Percentiles rank a stretch among this genome's conserved stretches.
Conservation (phyloP, 2,113 vertebrate species). For the Alces alces region DNA sequence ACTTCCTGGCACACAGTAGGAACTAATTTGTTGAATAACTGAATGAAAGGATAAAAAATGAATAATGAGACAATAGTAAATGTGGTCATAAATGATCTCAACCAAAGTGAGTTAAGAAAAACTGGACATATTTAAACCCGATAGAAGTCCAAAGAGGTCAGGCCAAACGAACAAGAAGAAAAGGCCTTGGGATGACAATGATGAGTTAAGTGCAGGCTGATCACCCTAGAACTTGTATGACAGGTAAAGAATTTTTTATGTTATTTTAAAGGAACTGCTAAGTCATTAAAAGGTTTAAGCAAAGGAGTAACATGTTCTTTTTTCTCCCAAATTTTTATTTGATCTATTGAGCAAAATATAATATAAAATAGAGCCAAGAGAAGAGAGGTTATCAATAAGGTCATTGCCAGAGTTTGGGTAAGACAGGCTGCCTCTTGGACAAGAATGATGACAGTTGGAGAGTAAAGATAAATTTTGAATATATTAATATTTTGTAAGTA, state of each 20-base stretch:
- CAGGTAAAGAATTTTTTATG: not conserved
- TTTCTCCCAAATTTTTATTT: not conserved
- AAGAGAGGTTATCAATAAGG: not conserved
- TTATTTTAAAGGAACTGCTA: not conserved
- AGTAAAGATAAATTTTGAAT: not conserved
- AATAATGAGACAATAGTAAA: not conserved
- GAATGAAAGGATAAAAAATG: not conserved
- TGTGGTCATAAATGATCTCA: not conserved
- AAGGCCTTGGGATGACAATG: too few species aligned
- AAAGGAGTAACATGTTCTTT: not conserved
- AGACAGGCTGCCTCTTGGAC: not conserved
- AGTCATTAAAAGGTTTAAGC: not conserved
- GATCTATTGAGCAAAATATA: not conserved
- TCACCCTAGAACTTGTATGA: not conserved
- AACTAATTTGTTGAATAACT: not conserved
- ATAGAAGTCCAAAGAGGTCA: not conserved
- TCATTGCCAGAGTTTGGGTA: not conserved
- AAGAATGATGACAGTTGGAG: not conserved
- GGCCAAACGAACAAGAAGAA: not conserved
- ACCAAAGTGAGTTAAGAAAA: not conserved
- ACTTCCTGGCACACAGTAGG: not conserved
- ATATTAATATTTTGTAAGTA: not conserved
- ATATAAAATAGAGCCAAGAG: not conserved
- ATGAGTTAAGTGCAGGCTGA: not conserved
- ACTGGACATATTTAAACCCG: not conserved